Conservation (phyloP, 2,797 vertebrate genomes). For the Cynodonichthys magdalenae region DNA sequence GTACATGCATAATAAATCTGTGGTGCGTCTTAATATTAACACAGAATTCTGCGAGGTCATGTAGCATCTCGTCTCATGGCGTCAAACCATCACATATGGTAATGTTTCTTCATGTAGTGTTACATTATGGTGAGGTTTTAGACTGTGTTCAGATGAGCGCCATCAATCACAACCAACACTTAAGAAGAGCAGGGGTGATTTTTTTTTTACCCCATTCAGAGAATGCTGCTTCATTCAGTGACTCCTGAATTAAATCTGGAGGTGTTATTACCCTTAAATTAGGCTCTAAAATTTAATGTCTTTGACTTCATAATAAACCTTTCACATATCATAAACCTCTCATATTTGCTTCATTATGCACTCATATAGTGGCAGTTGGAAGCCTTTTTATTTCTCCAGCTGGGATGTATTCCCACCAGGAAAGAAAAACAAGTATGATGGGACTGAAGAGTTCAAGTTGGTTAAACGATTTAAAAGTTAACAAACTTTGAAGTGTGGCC, state of each 20-base stretch:
- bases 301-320: conserved; percentile 2
- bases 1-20: not conserved
- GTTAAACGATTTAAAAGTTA: too few species aligned
- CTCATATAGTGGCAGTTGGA: not conserved
- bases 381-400: conserved; percentile 3
- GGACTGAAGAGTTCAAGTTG: too few species aligned
- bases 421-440: not conserved
- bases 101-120: not conserved
- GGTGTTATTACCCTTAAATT: conserved; percentile 20
- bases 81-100: not conserved
- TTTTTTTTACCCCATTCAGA: not conserved
- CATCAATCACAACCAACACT: not conserved
- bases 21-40: too few species aligned
- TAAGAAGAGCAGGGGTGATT: not conserved
- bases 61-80: too few species aligned
- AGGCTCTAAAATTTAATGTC: conserved; percentile 4
- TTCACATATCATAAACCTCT: conserved; percentile 2
- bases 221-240: conserved; percentile 1
- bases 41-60: not conserved
- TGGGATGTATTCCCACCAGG: not conserved
- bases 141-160: too few species aligned
- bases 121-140: not conserved
- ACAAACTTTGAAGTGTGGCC: too few species aligned
- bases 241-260: conserved; percentile 1
- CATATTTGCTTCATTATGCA: not conserved